Base-by-base conservation (phyloP, 2,113 vertebrate species). In the Collichthys lucidus region DNA sequence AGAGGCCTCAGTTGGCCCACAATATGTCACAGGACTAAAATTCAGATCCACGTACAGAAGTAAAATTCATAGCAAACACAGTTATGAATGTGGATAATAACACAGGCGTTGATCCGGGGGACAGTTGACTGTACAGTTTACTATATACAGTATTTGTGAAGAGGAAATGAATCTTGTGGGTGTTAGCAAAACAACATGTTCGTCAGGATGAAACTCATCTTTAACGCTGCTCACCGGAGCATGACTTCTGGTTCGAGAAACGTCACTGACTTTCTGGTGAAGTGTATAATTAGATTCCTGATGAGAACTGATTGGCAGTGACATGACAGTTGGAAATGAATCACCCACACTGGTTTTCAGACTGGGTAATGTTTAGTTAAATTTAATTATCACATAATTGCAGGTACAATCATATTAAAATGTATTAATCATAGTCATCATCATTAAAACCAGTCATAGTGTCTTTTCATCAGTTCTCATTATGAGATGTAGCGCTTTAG, bases 121-220 rank as follows among this genome's bases (percentile, higher is more conserved):
- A 53, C 31, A 4, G 22, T 12, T 31, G 17, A 50, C 44, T 17
- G 4, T 60, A 26, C 26, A 26, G 2, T 26, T 19, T 61, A 3
- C 64, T 72, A 40, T 40, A 40, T 40, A 40, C 35, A 2, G 35
- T 40, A 2, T 40, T 40, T 40, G 7, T 40, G 35, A 40, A 40
- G 85, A 89, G 86, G 87, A 92, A 92, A 86, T 82, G 74, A 92
- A 81, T 84, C 53, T 80, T 14, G 65, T 63, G 46, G n/a, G 15
- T 67, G 69, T 20, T 22, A 73, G 82, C 62, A 86, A 77, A 85
- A 74, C 67, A 73, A 44, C 68, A 11, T 86, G 68, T 86, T 83
- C 80, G 73, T 88, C 73, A 83, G 65, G 69, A 70, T 84, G 87
- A 84, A 88, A 89, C 83, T 81, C 55, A 46, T 77, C 68, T 80